These are phyloP conservation scores for Canis aureus DNA, from an alignment of 2,113 vertebrate species.

Conservation along the genomic window DNA sequence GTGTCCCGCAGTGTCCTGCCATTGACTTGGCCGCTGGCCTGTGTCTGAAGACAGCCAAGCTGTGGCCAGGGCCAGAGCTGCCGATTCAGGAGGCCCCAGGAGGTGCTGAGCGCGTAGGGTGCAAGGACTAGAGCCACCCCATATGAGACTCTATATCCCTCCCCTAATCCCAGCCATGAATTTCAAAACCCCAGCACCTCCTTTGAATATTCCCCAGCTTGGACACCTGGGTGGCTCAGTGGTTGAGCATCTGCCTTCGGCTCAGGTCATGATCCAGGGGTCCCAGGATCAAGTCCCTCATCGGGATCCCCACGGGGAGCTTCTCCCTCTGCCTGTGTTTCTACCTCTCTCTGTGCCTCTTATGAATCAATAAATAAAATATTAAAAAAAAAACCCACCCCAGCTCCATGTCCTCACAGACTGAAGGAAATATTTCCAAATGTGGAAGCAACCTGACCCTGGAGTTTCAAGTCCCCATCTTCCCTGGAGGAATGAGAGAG, in stretches of 20 bases:
- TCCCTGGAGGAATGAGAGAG: neutral
- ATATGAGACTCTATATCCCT: neutral
- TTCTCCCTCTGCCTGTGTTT: no score
- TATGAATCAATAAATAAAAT: no score
- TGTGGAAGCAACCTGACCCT: neutral
- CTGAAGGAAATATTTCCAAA: neutral
- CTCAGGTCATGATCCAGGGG: no score
- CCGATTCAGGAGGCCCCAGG: neutral
- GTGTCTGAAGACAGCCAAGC: neutral
- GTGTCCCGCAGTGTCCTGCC: neutral
- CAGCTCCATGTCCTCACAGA: neutral
- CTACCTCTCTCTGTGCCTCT: no score
- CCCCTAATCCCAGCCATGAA: neutral
- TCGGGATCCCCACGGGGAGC: no score
- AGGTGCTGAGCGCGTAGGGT: rapidly evolving
- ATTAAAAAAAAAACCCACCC: no score
- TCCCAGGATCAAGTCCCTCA: no score
- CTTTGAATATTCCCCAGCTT: neutral
- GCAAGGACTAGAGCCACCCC: neutral
- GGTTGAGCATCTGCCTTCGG: no score
- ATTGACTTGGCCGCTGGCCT: neutral
- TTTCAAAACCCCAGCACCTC: neutral
- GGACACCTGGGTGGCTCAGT: no score
- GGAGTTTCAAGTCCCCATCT: neutral
- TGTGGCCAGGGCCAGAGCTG: no score